Conservation (phyloP, 2,797 vertebrate genomes). For the Pseudochromis fuscus region DNA sequence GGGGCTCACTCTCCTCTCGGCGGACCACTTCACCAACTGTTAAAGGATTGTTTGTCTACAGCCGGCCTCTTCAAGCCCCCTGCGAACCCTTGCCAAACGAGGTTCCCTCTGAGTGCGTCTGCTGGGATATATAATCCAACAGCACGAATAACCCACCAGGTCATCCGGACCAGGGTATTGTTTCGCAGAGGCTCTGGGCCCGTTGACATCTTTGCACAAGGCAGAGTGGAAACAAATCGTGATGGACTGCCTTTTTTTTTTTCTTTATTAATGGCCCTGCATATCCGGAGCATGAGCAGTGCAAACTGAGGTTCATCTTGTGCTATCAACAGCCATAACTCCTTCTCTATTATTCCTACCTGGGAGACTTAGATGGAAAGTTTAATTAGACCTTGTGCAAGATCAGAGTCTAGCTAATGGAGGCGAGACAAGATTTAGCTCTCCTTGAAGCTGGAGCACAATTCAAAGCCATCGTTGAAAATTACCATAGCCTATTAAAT, state of each 20-base stretch:
- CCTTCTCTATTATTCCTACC: conserved; percentile 53
- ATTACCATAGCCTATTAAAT: conserved; percentile 75
- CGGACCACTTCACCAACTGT: conserved; percentile 81
- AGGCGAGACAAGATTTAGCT: conserved; percentile 60
- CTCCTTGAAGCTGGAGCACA: conserved; percentile 71
- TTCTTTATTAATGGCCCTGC: conserved; percentile 46
- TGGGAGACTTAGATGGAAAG: conserved; percentile 65
- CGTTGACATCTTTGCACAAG: conserved; percentile 38
- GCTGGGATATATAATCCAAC: conserved; percentile 60
- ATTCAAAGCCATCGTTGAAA: conserved; percentile 74
- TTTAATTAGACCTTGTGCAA: conserved; percentile 72
- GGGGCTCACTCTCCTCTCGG: conserved; percentile 78
- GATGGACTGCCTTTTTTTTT: conserved; percentile 60
- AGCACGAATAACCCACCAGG: conserved; percentile 55
- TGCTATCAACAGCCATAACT: conserved; percentile 58
- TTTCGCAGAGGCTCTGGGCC: conserved; percentile 44
- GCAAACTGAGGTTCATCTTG: conserved; percentile 51
- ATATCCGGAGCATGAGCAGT: conserved; percentile 45
- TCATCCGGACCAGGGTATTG: conserved; percentile 46
- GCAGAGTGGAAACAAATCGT: conserved; percentile 56
- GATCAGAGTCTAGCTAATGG: conserved; percentile 74
- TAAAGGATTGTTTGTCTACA: conserved; percentile 81
- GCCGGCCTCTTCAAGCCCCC: conserved; percentile 58
- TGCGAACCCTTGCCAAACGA: conserved; percentile 59
- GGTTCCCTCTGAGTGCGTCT: conserved; percentile 60